Evolutionary conservation across 2,888 invertebrate genomes (phyloP), one percentile per base, ranked within the genome.

Genomic region (Eupithecia tripunctaria): DNA sequence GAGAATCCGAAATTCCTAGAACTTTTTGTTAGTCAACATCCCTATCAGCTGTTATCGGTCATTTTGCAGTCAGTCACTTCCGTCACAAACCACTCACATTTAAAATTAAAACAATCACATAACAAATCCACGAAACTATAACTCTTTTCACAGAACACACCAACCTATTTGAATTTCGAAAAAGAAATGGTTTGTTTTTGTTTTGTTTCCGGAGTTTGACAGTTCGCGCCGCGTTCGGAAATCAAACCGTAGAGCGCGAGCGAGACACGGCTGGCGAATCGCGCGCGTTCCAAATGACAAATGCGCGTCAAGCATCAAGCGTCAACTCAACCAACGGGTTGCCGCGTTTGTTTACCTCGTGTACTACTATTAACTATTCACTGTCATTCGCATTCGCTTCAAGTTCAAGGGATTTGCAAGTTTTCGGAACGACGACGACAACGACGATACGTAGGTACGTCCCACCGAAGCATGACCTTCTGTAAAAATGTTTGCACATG

Each of bases 221-320:
- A 80, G 78, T 70, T 76, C 68, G 71, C 72, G 81, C 80, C 78
- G 82, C 85, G 85, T 88, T 89, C 86, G 82, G 76, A 85, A 82
- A 85, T 73, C 59, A 25, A 32, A 64, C 15, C 81, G 80, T 84
- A 84, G 86, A 84, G 86, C 84, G 87, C 88, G 87, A 86, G 87
- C 88, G 87, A 86, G 83, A 83, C 82, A 84, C 84, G 88, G 84
- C 86, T 86, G 82, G 85, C 85, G 84, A 84, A 85, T 85, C 85
- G 88, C 83, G 86, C 84, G 86, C 89, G 86, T 88, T 88, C 88
- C 85, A 86, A 93, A 91, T 93, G 93, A 93, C 93, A 94, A 94
- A 94, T 92, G 93, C 88, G 89, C 90, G 89, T 89, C 89, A 88
- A 88, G 89, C 90, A 89, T 89, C 89, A 41, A 64, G 64, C 64